Conservation (phyloP, 2,888 invertebrate species). For the Idaea aversata region DNA sequence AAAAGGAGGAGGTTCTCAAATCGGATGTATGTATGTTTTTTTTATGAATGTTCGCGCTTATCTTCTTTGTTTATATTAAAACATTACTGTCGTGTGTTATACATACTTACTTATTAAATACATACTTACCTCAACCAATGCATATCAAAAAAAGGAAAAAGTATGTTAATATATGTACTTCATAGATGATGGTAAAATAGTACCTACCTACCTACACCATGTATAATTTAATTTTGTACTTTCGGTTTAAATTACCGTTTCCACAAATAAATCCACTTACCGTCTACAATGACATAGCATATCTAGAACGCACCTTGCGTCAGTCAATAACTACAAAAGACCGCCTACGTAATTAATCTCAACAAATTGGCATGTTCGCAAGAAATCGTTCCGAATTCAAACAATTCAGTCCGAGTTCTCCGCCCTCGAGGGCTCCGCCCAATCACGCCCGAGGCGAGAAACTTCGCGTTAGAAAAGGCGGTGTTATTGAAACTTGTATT, state of each 20-base stretch:
- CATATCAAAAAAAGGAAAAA: too few relatives aligned
- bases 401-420: conserved; percentile 39
- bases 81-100: too few relatives aligned
- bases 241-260: neutral
- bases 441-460: conserved; percentile 55
- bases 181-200: too few relatives aligned
- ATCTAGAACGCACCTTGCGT: conserved; percentile 40
- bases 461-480: conserved; percentile 19
- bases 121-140: too few relatives aligned
- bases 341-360: conserved; percentile 52
- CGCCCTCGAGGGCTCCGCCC: conserved; percentile 65
- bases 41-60: too few relatives aligned
- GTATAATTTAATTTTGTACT: too few relatives aligned
- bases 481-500: conserved; percentile 9
- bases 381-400: conserved; percentile 50
- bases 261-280: neutral
- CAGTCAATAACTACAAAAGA: conserved; percentile 34
- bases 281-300: conserved; percentile 33
- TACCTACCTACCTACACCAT: too few relatives aligned
- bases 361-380: conserved; percentile 59
- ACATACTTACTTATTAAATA: too few relatives aligned
- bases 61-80: too few relatives aligned
- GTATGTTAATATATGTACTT: too few relatives aligned
- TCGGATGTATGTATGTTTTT: too few relatives aligned
- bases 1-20: too few relatives aligned